Conservation (phyloP, 1,140 invertebrate genomes). For the Bicyclus anynana region DNA sequence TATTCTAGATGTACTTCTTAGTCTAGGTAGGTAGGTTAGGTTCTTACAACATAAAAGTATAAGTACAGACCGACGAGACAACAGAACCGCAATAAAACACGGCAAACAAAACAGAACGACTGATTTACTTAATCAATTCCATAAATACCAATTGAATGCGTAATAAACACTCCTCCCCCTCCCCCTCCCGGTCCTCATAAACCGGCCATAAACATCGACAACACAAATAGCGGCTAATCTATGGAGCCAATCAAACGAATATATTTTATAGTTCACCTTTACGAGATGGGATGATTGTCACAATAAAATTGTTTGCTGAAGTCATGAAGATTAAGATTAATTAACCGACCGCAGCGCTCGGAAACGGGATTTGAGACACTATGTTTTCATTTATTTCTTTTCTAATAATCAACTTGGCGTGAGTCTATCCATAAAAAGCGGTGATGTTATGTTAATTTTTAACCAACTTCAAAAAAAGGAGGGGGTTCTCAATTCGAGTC, state of each 20-base stretch:
- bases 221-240: conserved; percentile 69
- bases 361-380: neutral
- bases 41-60: too few relatives aligned
- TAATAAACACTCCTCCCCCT: conserved; percentile 56
- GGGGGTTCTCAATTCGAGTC: too few relatives aligned
- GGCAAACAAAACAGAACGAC: conserved; percentile 47
- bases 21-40: too few relatives aligned
- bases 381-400: too few relatives aligned
- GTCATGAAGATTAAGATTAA: conserved; percentile 52
- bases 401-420: too few relatives aligned
- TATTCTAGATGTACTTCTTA: too few relatives aligned
- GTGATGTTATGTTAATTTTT: too few relatives aligned
- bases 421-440: too few relatives aligned
- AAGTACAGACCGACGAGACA: neutral
- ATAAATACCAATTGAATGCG: conserved; percentile 57
- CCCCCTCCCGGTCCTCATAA: conserved; percentile 52
- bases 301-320: conserved; percentile 65
- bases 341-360: neutral
- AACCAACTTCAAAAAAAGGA: too few relatives aligned
- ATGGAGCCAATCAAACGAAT: conserved; percentile 52
- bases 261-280: conserved; percentile 62
- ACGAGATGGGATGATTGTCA: conserved; percentile 42
- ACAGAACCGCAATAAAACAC: neutral
- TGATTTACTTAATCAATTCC: conserved; percentile 65
- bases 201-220: conserved; percentile 67